Evolutionary conservation across 2,113 vertebrate genomes (phyloP), one percentile per base, ranked within the genome.

Genomic region (Prolemur simus): DNA sequence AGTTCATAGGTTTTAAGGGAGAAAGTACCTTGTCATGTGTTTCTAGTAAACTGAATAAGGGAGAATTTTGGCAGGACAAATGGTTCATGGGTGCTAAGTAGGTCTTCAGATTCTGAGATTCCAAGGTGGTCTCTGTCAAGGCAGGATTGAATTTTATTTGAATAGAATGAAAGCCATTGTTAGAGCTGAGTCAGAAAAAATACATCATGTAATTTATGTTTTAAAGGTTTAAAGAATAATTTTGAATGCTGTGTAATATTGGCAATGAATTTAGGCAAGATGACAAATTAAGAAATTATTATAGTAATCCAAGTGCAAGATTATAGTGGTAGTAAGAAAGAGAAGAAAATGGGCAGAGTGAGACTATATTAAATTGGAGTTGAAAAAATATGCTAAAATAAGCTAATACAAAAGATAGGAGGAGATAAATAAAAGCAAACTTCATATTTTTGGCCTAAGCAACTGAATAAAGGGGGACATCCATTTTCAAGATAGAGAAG

Each of bases 11-110:
- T 60, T 6, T 5, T 39, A 20, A 56, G 2, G 29, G 29, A 34
- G 23, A 78, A 8, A 5, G 0, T 1, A 1, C 0, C 2, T 63
- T 64, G 21, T 49, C 58, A 11, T 29, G 1, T 39, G 37, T 14
- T 13, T 42, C 2, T 56, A 39, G 27, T 47, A 42, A 39, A 37
- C 5, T 80, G 9, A 6, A 8, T 63, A 32, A 42, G 27, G 11
- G 15, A 64, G 10, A 71, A 15, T 49, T 82, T 58, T 17, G 45
- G 3, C 54, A 20, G 25, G 29, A 10, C 0, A 8, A 13, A 45
- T 6, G 3, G 8, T 39, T 8, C 4, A 8, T 6, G 29, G 6
- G 2, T 69, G 14, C 4, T 94, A 68, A 86, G 15, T 10, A 71
- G 14, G 0, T 29, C 34, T 73, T 90, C 14, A 63, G 9, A 20